Evolutionary conservation across 2,113 vertebrate genomes (phyloP).

Genomic region (Mormyrus lacerda): DNA sequence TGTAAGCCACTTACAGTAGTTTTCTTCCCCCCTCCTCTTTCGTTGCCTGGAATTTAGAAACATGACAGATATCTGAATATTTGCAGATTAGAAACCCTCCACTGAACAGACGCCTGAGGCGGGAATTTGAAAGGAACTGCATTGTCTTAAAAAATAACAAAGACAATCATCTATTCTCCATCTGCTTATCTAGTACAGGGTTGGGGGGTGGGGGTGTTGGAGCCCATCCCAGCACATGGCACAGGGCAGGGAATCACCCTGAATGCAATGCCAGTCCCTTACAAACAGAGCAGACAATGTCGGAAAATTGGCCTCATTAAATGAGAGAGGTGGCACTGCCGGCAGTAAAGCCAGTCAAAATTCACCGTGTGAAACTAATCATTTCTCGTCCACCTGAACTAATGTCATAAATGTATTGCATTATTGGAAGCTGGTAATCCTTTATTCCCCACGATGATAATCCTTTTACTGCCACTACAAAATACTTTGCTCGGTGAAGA

Average conservation of each 20-base stretch:
- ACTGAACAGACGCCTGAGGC: not conserved
- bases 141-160: not conserved
- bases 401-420: not conserved
- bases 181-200: not conserved
- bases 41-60: not conserved
- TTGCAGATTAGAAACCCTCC: not conserved
- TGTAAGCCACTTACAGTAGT: not conserved
- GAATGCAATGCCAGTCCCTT: not conserved
- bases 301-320: not conserved
- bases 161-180: not conserved
- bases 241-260: not conserved
- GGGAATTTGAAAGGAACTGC: not conserved
- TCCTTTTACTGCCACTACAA: not conserved
- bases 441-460: not conserved
- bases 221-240: not conserved
- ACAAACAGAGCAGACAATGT: not conserved
- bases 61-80: not conserved
- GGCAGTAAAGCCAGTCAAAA: not conserved
- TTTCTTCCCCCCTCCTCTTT: not conserved
- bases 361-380: not conserved
- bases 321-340: not conserved
- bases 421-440: not conserved
- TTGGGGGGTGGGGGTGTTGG: not conserved
- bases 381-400: not conserved
- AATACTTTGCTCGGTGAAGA: not conserved